Evolutionary conservation across 2,888 invertebrate genomes (phyloP), one percentile per base, ranked within the genome.

Genomic region (Drosophila macrothrix): DNA sequence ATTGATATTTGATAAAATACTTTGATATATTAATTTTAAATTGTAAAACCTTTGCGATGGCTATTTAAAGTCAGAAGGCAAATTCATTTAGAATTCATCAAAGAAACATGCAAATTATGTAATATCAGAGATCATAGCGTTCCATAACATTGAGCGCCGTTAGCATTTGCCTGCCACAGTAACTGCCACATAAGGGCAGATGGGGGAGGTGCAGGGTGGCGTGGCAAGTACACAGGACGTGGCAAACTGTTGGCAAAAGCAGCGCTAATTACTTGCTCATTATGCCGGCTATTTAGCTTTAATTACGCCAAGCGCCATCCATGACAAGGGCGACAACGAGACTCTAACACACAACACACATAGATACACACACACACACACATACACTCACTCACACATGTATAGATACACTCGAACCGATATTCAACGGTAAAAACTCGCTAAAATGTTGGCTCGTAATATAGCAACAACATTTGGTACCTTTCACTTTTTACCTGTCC

Each of bases 251-350:
- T 73, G 69, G 86, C 76, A 73, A 79, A 85, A 88, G 85, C 91
- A 83, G 67, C 76, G 88, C 88, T 88, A 88, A 88, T 88, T 88
- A 88, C 91, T 90, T 88, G 90, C 91, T 90, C 91, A 88, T 88
- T 88, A 88, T 88, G 88, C 88, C 79, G 91, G 88, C 88, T 88
- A 90, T 88, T 88, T 88, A 90, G 91, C 76, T 88, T 90, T 88
- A 88, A 88, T 88, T 90, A 90, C 88, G 83, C 77, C 83, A 86
- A 89, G 84, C 83, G 78, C 80, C 84, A 80, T 78, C 76, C 84
- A 79, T 65, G 88, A 81, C 88, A 81, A 84, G 81, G 73, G 78
- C 81, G 78, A 83, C 78, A 83, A 73, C 72, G 80, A 76, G 80
- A 73, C 58, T 70, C 71, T 49, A 63, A 62, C 31, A 62, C 37